Conservation (phyloP, 2,888 invertebrate genomes). For the Eristalinus sepulchralis region DNA sequence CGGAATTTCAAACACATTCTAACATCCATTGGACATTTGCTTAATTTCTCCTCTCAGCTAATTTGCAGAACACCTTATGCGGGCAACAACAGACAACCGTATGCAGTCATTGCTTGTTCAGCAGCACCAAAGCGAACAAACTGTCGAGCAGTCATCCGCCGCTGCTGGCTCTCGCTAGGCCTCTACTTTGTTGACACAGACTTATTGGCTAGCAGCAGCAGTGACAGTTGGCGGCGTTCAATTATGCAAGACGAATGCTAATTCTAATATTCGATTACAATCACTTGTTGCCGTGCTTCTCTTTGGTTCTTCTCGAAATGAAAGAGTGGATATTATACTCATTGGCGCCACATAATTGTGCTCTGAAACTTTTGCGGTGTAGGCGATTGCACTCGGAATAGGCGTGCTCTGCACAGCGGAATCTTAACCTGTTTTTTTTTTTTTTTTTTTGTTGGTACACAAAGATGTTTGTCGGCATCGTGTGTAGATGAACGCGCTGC, state of each 20-base stretch:
- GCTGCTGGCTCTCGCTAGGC: not conserved
- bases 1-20: slow-evolving; percentile 38
- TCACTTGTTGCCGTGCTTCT: slow-evolving; percentile 9
- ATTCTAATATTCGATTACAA: slow-evolving; percentile 41
- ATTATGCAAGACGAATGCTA: slow-evolving; percentile 55
- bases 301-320: not conserved
- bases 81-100: not conserved
- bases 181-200: slow-evolving; percentile 43
- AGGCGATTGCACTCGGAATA: slow-evolving; percentile 13
- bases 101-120: not conserved
- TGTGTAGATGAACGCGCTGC: slow-evolving; percentile 21
- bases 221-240: slow-evolving; percentile 30
- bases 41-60: slow-evolving; percentile 38
- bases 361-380: slow-evolving; percentile 25
- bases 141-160: slow-evolving; percentile 13
- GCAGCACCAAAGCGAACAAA: not conserved
- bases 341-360: slow-evolving; percentile 55
- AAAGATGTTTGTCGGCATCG: slow-evolving; percentile 36
- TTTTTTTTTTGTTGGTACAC: not conserved
- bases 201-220: slow-evolving; percentile 40
- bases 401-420: not conserved
- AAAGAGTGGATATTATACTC: slow-evolving; percentile 24
- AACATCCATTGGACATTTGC: slow-evolving; percentile 54
- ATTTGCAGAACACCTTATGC: slow-evolving; percentile 52
- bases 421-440: slow-evolving; percentile 13